Percentiles rank a stretch among this genome's conserved stretches.
Conservation (phyloP, 2,797 vertebrate species). For the Darevskia nairensis region DNA sequence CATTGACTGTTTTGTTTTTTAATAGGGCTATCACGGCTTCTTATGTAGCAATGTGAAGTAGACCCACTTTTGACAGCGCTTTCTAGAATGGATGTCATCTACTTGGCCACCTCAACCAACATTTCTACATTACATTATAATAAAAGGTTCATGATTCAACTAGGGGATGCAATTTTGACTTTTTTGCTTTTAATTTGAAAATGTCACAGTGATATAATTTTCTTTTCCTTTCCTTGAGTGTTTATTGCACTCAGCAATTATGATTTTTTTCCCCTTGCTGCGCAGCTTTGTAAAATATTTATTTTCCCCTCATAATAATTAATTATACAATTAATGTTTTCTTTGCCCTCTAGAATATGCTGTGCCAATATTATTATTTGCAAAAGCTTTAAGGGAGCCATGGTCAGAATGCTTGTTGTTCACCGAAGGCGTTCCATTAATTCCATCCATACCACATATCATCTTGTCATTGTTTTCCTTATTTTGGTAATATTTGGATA, state of each 20-base stretch:
- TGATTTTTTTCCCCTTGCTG: not conserved
- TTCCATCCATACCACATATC: not conserved
- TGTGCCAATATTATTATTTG: not conserved
- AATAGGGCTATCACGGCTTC: not conserved
- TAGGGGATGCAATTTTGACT: not conserved
- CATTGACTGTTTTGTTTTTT: not conserved
- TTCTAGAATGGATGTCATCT: not conserved
- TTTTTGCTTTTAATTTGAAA: conserved; percentile 1
- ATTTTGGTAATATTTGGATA: not conserved
- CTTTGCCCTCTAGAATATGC: not conserved
- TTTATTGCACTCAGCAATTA: not conserved
- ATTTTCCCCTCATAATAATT: not conserved
- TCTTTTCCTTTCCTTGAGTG: not conserved
- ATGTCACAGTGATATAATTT: not conserved
- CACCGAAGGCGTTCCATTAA: not conserved
- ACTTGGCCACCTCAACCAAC: not conserved
- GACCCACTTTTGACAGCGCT: not conserved
- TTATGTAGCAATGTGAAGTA: not conserved
- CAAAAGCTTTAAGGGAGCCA: not conserved
- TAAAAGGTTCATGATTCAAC: not conserved
- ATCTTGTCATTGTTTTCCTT: not conserved
- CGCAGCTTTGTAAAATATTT: conserved; percentile 20
- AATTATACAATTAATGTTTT: conserved; percentile 7
- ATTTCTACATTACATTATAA: not conserved
- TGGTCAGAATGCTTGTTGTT: not conserved